Evolutionary conservation across 2,797 vertebrate species (phyloP).

Genomic region (Cynopterus sphinx): DNA sequence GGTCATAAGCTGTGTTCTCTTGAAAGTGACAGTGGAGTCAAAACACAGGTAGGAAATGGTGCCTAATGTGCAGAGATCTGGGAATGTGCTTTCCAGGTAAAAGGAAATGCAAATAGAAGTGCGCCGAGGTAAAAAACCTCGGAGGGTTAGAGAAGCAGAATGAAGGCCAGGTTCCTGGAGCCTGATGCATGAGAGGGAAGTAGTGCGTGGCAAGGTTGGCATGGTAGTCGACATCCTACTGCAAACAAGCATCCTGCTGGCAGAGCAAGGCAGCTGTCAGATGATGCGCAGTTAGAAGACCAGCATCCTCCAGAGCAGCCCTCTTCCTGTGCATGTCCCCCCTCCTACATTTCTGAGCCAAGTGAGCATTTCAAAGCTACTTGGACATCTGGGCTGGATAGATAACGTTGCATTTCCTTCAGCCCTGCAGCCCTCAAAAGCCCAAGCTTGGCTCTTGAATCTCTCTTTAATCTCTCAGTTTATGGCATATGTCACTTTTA

Average conservation of each 20-base stretch:
- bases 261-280: background rate
- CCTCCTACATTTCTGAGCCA: background rate
- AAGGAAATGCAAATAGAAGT: background rate
- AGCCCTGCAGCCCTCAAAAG: background rate
- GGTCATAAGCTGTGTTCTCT: background rate
- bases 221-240: background rate
- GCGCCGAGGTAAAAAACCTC: background rate
- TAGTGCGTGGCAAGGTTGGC: background rate
- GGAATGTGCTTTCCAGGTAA: background rate
- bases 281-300: background rate
- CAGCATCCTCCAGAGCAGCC: background rate
- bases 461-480: constrained; percentile 30
- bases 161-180: background rate
- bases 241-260: background rate
- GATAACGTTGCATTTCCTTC: constrained; percentile 45
- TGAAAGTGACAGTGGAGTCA: background rate
- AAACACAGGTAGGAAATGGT: background rate
- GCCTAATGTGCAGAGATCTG: background rate
- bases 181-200: background rate
- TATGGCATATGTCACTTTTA: constrained; percentile 33
- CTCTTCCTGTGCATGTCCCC: fast-evolving
- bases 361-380: background rate
- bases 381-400: background rate
- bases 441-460: background rate
- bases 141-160: background rate